Conservation (phyloP, 92 coral and sea anemone species). For the Plumapathes pennacea region DNA sequence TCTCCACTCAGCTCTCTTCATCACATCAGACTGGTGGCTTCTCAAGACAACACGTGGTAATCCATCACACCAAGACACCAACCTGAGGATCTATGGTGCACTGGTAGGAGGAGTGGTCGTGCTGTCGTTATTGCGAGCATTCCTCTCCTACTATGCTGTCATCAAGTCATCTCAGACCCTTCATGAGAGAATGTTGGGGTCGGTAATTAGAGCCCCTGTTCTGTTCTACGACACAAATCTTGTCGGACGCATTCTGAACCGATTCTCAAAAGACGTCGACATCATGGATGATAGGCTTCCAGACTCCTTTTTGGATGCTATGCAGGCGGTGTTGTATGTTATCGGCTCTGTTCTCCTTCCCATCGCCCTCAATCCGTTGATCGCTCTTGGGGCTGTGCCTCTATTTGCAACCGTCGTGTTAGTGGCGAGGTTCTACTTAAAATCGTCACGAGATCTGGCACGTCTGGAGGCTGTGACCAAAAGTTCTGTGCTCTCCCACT, state of each 20-base stretch:
- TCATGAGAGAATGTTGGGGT: slow-evolving; percentile 19
- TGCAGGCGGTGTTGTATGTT: slow-evolving; percentile 4
- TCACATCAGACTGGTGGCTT: slow-evolving; percentile 37
- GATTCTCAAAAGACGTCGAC: slow-evolving; percentile 29
- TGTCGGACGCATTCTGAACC: slow-evolving; percentile 5
- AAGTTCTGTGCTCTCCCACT: slow-evolving; percentile 2
- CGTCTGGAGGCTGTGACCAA: slow-evolving; percentile 13
- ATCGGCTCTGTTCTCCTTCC: slow-evolving; percentile 8
- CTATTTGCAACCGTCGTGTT: slow-evolving; percentile 6
- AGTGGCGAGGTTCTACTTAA: slow-evolving; percentile 15
- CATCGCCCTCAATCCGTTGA: slow-evolving; percentile 27
- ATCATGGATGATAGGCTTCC: slow-evolving; percentile 24
- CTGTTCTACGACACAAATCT: slow-evolving; percentile 31
- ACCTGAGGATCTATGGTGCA: not conserved
- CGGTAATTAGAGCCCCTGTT: slow-evolving; percentile 37
- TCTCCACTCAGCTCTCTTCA: slow-evolving; percentile 4
- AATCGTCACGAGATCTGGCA: slow-evolving; percentile 23
- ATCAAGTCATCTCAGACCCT: slow-evolving; percentile 10
- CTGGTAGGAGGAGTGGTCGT: slow-evolving; percentile 1
- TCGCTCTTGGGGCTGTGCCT: slow-evolving; percentile 19
- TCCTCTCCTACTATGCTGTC: not conserved
- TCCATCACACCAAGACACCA: not conserved
- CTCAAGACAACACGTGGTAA: slow-evolving; percentile 18
- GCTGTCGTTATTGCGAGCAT: slow-evolving; percentile 6
- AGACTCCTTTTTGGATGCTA: slow-evolving; percentile 1